phyloP scores from a whole-genome alignment of 2,113 vertebrate species.

The Oncorhynchus nerka region DNA sequence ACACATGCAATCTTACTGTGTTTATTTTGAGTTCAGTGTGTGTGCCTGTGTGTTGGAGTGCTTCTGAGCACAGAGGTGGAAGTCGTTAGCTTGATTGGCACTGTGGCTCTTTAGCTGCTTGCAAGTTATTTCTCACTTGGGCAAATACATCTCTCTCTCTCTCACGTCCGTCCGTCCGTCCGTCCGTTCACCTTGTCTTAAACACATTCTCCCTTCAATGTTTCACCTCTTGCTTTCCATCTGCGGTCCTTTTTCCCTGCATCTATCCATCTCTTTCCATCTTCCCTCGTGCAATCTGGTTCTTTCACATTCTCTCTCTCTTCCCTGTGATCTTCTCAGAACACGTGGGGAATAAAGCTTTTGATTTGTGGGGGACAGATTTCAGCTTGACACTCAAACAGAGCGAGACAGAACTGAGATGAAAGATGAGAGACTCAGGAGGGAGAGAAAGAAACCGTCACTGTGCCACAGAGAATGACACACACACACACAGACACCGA shows the following conservation, averaged over 20 bases:
- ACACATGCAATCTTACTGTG: no score
- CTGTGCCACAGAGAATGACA: slow-evolving; percentile 16
- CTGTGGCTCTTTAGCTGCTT: slow-evolving; percentile 11
- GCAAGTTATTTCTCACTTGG: background rate
- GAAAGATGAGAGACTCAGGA: background rate
- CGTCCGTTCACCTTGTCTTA: background rate
- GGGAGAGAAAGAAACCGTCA: slow-evolving; percentile 43
- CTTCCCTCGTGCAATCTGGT: slow-evolving; percentile 33
- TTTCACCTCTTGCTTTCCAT: background rate
- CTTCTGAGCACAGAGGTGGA: slow-evolving; percentile 61
- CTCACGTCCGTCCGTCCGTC: background rate
- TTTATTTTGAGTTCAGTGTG: slow-evolving; percentile 18
- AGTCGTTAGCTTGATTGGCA: slow-evolving; percentile 64
- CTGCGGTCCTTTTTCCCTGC: background rate
- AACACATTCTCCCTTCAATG: background rate
- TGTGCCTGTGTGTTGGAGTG: slow-evolving; percentile 43
- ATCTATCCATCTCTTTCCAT: background rate
- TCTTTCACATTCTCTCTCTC: slow-evolving; percentile 46
- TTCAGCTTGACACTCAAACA: background rate
- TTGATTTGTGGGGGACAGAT: slow-evolving; percentile 44
- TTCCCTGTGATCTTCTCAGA: slow-evolving; percentile 59
- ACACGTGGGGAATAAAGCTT: slow-evolving; percentile 43
- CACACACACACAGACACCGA: background rate
- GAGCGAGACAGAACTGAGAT: slow-evolving; percentile 14
- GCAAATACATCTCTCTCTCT: background rate